Evolutionary conservation across 2,797 vertebrate genomes (phyloP).

Genomic region (Passerculus sandwichensis): DNA sequence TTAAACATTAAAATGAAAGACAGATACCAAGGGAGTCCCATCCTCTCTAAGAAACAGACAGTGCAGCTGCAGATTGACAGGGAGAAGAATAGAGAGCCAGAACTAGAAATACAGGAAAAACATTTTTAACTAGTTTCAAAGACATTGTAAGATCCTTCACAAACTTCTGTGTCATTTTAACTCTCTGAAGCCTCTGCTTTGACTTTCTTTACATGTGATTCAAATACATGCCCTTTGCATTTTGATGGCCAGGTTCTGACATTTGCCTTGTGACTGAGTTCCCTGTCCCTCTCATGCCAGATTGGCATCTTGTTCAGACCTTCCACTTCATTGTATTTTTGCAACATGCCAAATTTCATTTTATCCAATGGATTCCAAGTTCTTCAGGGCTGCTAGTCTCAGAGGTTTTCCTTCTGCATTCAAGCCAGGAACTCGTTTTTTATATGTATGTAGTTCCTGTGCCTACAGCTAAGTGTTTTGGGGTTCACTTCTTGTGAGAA

Average conservation of each 20-base stretch:
- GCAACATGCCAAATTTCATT: neutral
- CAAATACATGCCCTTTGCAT: neutral
- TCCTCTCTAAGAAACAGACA: neutral
- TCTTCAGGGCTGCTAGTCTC: neutral
- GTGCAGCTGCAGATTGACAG: fast-evolving
- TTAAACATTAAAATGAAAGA: neutral
- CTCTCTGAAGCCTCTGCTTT: neutral
- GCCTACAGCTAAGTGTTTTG: neutral
- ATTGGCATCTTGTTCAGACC: neutral
- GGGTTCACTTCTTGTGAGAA: neutral
- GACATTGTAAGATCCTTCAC: neutral
- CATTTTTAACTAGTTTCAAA: neutral
- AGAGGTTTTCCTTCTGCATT: neutral
- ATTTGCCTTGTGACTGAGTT: neutral
- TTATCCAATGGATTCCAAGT: neutral
- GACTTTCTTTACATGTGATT: neutral
- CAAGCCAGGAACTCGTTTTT: neutral
- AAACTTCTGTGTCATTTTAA: neutral
- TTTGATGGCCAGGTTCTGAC: neutral
- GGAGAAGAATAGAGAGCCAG: neutral
- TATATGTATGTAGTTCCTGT: neutral
- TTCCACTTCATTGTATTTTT: neutral
- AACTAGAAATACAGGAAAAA: constrained; percentile 29
- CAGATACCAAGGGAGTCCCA: fast-evolving
- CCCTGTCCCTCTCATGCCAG: neutral